phyloP scores from a whole-genome alignment of 2,888 invertebrate species.

The Temnothorax unifasciatus region DNA sequence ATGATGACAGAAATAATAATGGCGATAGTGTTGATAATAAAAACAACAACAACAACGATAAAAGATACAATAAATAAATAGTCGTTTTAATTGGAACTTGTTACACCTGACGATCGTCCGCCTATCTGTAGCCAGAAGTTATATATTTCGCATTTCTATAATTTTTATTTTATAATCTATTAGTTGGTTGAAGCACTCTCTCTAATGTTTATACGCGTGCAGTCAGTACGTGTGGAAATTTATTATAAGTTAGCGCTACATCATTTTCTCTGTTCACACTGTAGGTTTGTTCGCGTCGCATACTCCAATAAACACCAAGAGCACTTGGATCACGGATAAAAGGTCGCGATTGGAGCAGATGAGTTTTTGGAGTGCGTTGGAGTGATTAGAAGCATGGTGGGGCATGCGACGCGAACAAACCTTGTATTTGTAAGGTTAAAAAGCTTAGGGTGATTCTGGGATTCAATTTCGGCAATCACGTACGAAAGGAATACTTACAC shows the following conservation, averaged over 20 bases:
- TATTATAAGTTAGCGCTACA: conserved; percentile 16
- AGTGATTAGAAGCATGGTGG: too few species aligned
- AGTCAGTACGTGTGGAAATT: conserved; percentile 11
- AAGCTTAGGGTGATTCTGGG: neutral
- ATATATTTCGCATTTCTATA: conserved; percentile 40
- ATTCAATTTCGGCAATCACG: conserved; percentile 18
- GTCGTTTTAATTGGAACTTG: conserved; percentile 9
- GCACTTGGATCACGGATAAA: too few species aligned
- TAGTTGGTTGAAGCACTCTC: conserved; percentile 16
- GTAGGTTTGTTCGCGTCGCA: too few species aligned
- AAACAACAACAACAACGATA: conserved; percentile 7
- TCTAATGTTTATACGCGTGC: neutral
- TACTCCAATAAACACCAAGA: too few species aligned
- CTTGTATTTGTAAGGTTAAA: conserved; percentile 22
- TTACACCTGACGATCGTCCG: conserved; percentile 77
- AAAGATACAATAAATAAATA: conserved; percentile 29
- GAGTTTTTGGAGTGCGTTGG: too few species aligned
- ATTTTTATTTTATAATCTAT: conserved; percentile 39
- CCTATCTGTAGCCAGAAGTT: conserved; percentile 74
- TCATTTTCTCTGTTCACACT: conserved; percentile 26
- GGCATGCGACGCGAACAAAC: too few species aligned
- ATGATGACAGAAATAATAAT: neutral
- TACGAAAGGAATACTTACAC: conserved; percentile 87
- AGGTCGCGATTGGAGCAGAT: too few species aligned
- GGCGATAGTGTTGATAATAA: neutral